These are phyloP conservation scores for Micrastur ruficollis DNA, from an alignment of 2,797 vertebrate species.

Conservation along the genomic window DNA sequence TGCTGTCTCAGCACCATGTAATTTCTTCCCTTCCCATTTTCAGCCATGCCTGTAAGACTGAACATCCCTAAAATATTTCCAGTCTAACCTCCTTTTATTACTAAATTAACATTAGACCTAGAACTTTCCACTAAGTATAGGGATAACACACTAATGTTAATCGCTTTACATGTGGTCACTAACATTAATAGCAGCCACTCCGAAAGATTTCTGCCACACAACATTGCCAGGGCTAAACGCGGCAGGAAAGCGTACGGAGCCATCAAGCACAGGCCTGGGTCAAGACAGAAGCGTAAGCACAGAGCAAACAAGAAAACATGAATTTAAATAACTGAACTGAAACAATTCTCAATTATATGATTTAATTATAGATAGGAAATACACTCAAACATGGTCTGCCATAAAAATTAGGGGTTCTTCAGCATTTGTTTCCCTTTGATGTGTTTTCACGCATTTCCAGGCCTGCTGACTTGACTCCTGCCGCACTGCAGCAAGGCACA, in stretches of 20 bases:
- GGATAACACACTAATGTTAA: background rate
- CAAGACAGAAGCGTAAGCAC: background rate
- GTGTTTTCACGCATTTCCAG: background rate
- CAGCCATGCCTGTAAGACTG: background rate
- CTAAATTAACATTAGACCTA: background rate
- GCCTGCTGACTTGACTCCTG: background rate
- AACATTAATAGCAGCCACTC: background rate
- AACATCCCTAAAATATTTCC: background rate
- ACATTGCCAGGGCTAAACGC: background rate
- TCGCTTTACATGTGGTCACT: background rate
- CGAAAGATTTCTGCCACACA: background rate
- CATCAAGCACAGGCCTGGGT: background rate
- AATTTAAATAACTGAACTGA: background rate
- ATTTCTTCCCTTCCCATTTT: background rate
- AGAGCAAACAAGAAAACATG: background rate
- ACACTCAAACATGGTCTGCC: background rate
- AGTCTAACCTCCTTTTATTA: background rate
- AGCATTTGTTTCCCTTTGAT: background rate
- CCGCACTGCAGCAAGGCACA: background rate
- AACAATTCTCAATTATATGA: background rate
- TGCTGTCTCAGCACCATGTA: background rate
- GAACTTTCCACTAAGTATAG: background rate
- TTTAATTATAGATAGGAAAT: background rate
- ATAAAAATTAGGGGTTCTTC: background rate
- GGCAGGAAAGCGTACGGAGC: rapidly evolving